Evolutionary conservation across 2,888 invertebrate genomes (phyloP).

Genomic region (Drosophila incognita): DNA sequence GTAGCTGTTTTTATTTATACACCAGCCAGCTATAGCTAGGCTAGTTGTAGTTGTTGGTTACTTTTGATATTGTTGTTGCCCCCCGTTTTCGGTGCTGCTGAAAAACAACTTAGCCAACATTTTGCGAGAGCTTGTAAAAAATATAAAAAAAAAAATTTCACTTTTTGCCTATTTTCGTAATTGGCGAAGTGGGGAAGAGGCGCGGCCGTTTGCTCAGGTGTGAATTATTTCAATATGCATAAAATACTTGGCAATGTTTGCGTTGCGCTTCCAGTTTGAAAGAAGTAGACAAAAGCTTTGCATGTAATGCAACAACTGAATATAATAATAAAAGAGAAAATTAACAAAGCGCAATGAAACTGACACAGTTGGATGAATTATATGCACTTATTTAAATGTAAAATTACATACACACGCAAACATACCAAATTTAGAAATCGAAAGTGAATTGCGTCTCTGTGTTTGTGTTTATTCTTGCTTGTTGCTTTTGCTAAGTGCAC

Average conservation of each 20-base stretch:
- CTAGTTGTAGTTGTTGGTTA: constrained; percentile 33
- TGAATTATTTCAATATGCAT: constrained; percentile 37
- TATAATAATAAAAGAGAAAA: background rate
- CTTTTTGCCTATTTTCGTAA: constrained; percentile 67
- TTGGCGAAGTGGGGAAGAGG: constrained; percentile 25
- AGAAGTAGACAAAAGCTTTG: constrained; percentile 7
- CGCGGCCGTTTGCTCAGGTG: constrained; percentile 53
- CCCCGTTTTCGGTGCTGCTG: constrained; percentile 19
- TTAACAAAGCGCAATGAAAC: background rate
- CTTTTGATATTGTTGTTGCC: constrained; percentile 31
- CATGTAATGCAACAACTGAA: constrained; percentile 20
- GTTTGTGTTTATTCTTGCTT: constrained; percentile 20
- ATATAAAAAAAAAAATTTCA: constrained; percentile 58
- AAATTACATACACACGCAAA: background rate
- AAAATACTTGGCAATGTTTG: constrained; percentile 7
- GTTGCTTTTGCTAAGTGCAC: constrained; percentile 24
- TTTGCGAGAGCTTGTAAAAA: constrained; percentile 39
- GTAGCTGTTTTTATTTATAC: constrained; percentile 55
- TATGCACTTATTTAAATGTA: background rate
- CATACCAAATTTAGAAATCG: constrained; percentile 30
- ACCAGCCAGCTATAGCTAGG: constrained; percentile 55
- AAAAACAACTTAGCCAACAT: constrained; percentile 53
- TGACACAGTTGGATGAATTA: background rate
- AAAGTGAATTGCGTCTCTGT: constrained; percentile 33
- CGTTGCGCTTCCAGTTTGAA: background rate